Evolutionary conservation across 2,888 invertebrate species (phyloP).

Genomic region (Polyommatus icarus): DNA sequence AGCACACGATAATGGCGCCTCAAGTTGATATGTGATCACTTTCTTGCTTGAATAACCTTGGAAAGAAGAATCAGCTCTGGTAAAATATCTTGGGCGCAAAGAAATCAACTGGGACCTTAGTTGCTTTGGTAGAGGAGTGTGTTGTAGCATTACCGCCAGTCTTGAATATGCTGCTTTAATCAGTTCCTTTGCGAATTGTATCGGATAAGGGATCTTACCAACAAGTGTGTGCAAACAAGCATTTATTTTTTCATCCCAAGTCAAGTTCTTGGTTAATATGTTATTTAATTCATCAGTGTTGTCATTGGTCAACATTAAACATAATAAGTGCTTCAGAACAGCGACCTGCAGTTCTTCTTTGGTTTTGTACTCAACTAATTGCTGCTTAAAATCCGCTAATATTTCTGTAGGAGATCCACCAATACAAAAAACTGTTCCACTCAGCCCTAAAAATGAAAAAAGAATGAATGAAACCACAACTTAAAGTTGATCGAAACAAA

Average conservation of each 20-base stretch:
- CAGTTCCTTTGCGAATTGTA: constrained; percentile 53
- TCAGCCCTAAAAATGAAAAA: constrained; percentile 47
- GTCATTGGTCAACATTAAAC: constrained; percentile 43
- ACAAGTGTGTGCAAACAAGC: constrained; percentile 48
- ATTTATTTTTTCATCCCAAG: constrained; percentile 46
- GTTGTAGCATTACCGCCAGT: constrained; percentile 42
- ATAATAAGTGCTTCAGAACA: constrained; percentile 44
- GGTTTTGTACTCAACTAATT: constrained; percentile 40
- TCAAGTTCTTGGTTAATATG: constrained; percentile 34
- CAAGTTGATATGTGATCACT: constrained; percentile 50
- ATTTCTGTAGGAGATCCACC: constrained; percentile 55
- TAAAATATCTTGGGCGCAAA: constrained; percentile 42
- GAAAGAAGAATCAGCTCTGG: constrained; percentile 48
- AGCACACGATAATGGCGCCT: constrained; percentile 46
- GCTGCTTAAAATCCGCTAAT: constrained; percentile 41
- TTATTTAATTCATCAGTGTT: constrained; percentile 38
- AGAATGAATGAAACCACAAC: too few species aligned
- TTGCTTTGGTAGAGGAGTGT: constrained; percentile 38
- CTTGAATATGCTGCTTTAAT: constrained; percentile 51
- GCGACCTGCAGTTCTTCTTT: constrained; percentile 47
- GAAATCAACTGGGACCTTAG: constrained; percentile 50
- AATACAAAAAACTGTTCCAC: constrained; percentile 55
- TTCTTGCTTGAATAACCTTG: constrained; percentile 47
- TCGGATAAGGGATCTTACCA: constrained; percentile 54
- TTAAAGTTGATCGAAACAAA: too few species aligned